phyloP scores from a whole-genome alignment of 2,113 vertebrate genomes.

The Empidonax traillii region DNA sequence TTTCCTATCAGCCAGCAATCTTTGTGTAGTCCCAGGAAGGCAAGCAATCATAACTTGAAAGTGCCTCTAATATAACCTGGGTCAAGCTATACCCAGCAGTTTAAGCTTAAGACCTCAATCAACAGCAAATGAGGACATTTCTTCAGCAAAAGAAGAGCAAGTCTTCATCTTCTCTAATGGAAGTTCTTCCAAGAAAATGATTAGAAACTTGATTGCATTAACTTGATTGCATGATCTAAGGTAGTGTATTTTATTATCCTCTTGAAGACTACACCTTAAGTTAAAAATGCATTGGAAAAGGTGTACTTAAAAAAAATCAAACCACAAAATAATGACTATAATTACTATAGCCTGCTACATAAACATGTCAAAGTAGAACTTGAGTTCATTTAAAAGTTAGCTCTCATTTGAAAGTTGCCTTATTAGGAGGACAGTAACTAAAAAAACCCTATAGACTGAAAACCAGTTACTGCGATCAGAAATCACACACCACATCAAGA shows the following conservation, averaged over 20 bases:
- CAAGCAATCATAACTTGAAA: slow-evolving; percentile 41
- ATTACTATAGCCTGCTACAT: not conserved
- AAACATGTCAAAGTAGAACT: not conserved
- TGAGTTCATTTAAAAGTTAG: not conserved
- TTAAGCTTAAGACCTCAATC: not conserved
- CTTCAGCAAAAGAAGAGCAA: not conserved
- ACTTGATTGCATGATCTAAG: not conserved
- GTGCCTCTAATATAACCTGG: not conserved
- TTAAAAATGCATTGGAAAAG: not conserved
- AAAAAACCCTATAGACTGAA: not conserved
- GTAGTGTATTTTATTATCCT: not conserved
- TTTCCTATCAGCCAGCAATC: slow-evolving; percentile 21
- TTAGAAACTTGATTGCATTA: slow-evolving; percentile 1
- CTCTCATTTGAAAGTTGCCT: not conserved
- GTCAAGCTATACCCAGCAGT: not conserved
- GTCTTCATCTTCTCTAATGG: not conserved
- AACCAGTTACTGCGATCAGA: not conserved
- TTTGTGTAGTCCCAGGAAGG: not conserved
- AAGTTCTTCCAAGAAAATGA: slow-evolving; percentile 1
- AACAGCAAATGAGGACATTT: not conserved
- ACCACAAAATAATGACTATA: not conserved
- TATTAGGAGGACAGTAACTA: not conserved
- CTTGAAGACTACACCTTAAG: not conserved
- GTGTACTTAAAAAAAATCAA: not conserved
- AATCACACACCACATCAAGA: not conserved